Evolutionary conservation across 2,113 vertebrate genomes (phyloP).

Genomic region (Machaerirhynchus nigripectus): DNA sequence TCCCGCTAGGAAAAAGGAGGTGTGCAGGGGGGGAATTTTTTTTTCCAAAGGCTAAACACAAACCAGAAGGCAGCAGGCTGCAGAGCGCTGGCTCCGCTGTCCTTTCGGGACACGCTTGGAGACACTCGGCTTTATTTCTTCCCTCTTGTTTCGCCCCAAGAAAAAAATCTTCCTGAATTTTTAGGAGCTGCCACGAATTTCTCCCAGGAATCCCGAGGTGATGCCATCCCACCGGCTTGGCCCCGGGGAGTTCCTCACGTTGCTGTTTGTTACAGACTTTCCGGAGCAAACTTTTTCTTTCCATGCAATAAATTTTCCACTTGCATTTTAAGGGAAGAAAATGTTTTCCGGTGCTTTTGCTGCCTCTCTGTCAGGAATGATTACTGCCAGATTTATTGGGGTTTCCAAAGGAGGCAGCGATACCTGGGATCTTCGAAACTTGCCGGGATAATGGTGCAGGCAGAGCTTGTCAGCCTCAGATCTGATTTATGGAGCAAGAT

Average conservation of each 20-base stretch:
- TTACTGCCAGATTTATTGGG: slow-evolving; percentile 50
- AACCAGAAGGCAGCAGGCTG: slow-evolving; percentile 38
- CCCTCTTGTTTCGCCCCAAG: not conserved
- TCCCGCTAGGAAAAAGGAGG: slow-evolving; percentile 5
- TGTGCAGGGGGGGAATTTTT: not conserved
- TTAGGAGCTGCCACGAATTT: not conserved
- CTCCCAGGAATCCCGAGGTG: not conserved
- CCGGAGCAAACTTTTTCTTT: not conserved
- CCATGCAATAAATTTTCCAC: not conserved
- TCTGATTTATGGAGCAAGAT: slow-evolving; percentile 39
- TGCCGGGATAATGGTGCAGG: not conserved
- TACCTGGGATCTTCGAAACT: not conserved
- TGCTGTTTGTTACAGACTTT: not conserved
- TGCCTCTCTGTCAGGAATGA: slow-evolving; percentile 11
- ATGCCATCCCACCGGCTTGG: not conserved
- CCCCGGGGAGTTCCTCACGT: rapidly evolving
- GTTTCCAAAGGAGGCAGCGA: not conserved
- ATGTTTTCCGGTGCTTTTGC: slow-evolving; percentile 18
- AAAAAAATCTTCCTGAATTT: not conserved
- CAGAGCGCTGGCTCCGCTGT: not conserved
- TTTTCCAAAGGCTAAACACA: slow-evolving; percentile 33
- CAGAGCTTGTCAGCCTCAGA: not conserved
- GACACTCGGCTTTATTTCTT: not conserved
- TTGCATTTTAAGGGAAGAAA: slow-evolving; percentile 20
- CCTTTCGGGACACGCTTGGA: not conserved